These are phyloP conservation scores for Aethes cnicana DNA, from an alignment of 2,888 invertebrate genomes.

Conservation along the genomic window DNA sequence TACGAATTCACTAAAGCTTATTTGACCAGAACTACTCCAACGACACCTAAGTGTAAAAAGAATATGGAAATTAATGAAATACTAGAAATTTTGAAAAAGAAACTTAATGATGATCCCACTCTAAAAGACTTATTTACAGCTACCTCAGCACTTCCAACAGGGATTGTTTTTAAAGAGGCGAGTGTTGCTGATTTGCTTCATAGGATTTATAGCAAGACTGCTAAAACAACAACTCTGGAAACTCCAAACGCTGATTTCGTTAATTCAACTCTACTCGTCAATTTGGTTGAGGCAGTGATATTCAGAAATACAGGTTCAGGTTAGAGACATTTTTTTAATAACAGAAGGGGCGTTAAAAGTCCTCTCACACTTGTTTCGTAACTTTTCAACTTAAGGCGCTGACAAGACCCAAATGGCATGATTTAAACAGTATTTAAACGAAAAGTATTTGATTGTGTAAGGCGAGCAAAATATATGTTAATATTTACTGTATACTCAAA, in stretches of 20 bases:
- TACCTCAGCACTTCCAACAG: constrained; percentile 43
- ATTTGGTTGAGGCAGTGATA: constrained; percentile 74
- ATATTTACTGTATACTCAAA: too few relatives aligned
- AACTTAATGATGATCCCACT: constrained; percentile 58
- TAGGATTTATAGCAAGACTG: constrained; percentile 63
- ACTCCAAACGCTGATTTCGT: constrained; percentile 52
- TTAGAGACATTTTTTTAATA: too few relatives aligned
- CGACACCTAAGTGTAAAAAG: constrained; percentile 54
- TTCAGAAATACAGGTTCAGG: constrained; percentile 63
- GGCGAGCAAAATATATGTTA: too few relatives aligned
- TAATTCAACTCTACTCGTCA: constrained; percentile 70
- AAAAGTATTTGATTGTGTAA: too few relatives aligned
- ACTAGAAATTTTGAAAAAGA: constrained; percentile 63
- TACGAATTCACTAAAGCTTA: constrained; percentile 48
- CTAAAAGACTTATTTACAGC: constrained; percentile 59
- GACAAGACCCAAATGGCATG: too few relatives aligned
- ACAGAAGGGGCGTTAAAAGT: too few relatives aligned
- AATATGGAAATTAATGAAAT: constrained; percentile 61
- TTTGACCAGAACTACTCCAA: constrained; percentile 38
- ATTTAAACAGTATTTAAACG: too few relatives aligned
- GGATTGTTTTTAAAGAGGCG: constrained; percentile 53
- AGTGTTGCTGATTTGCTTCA: constrained; percentile 63
- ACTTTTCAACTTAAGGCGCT: too few relatives aligned
- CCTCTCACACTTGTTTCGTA: too few relatives aligned
- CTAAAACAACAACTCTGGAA: constrained; percentile 48